Conservation (phyloP, 2,797 vertebrate genomes). For the Fistularia tabacaria region DNA sequence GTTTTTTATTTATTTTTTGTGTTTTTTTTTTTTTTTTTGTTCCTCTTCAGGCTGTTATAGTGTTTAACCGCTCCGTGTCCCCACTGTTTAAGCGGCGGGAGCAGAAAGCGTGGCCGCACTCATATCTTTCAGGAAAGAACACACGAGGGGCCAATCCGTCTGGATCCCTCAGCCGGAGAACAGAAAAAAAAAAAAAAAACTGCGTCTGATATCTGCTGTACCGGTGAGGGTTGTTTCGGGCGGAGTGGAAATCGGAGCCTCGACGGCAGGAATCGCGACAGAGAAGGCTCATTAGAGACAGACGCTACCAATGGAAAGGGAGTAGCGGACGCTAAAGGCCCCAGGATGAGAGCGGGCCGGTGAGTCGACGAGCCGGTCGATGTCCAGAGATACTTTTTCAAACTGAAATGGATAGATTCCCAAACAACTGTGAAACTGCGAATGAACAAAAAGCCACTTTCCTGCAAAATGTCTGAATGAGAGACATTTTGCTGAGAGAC, state of each 20-base stretch:
- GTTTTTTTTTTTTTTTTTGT: constrained; percentile 8
- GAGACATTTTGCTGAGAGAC: too few relatives aligned
- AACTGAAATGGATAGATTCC: too few relatives aligned
- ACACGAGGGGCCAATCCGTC: constrained; percentile 4
- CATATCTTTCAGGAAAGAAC: constrained; percentile 21
- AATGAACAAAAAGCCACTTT: too few relatives aligned
- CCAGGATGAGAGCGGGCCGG: too few relatives aligned
- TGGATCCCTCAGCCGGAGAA: constrained; percentile 7
- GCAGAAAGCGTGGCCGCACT: constrained; percentile 18
- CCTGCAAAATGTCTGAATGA: too few relatives aligned
- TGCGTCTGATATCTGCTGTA: constrained; percentile 12
- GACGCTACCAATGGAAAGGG: constrained; percentile 16
- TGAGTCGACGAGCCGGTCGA: too few relatives aligned
- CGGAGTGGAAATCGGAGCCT: constrained; percentile 21
- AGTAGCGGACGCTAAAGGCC: not conserved
- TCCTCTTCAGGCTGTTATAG: constrained; percentile 28
- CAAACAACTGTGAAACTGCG: too few relatives aligned
- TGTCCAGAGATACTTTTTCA: too few relatives aligned
- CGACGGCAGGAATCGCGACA: constrained; percentile 27
- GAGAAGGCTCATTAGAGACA: constrained; percentile 42
- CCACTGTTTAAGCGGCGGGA: constrained; percentile 20
- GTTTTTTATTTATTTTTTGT: too few relatives aligned
- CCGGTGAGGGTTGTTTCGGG: constrained; percentile 14
- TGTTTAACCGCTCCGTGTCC: constrained; percentile 21
- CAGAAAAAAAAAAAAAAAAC: too few relatives aligned